Conservation (phyloP, 1,140 invertebrate genomes). For the Macrobrachium nipponense region DNA sequence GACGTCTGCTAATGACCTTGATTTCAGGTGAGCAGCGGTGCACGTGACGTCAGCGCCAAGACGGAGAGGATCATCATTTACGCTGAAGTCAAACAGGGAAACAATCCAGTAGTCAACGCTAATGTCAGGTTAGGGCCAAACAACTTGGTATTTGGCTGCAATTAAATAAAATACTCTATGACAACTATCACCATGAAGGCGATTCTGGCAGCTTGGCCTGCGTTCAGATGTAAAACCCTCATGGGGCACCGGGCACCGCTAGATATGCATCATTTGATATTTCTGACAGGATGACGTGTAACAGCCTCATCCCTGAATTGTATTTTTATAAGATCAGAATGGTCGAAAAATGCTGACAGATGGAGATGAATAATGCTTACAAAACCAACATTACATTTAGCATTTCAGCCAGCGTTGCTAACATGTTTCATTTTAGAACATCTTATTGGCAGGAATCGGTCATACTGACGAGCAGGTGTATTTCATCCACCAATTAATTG, state of each 20-base stretch:
- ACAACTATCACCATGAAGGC: no score
- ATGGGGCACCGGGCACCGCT: no score
- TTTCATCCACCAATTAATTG: not conserved
- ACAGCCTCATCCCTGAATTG: no score
- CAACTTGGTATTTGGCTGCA: not conserved
- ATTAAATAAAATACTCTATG: not conserved
- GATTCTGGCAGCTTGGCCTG: not conserved
- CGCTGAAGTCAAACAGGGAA: constrained; percentile 49
- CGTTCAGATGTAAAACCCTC: not conserved
- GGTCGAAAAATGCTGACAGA: no score
- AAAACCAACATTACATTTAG: no score
- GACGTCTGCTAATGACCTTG: not conserved
- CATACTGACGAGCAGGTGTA: not conserved
- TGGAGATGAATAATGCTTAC: no score
- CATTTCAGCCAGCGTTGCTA: not conserved
- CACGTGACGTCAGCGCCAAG: constrained; percentile 34
- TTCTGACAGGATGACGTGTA: no score
- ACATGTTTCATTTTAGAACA: not conserved
- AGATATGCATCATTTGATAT: no score
- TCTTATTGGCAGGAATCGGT: not conserved
- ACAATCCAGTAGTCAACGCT: constrained; percentile 47
- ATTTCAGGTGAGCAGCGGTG: constrained; percentile 36
- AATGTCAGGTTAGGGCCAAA: constrained; percentile 31
- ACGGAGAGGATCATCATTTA: constrained; percentile 40
- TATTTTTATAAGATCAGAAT: no score